These are phyloP conservation scores for Bovichtus variegatus DNA, from an alignment of 2,797 vertebrate genomes.

Conservation along the genomic window DNA sequence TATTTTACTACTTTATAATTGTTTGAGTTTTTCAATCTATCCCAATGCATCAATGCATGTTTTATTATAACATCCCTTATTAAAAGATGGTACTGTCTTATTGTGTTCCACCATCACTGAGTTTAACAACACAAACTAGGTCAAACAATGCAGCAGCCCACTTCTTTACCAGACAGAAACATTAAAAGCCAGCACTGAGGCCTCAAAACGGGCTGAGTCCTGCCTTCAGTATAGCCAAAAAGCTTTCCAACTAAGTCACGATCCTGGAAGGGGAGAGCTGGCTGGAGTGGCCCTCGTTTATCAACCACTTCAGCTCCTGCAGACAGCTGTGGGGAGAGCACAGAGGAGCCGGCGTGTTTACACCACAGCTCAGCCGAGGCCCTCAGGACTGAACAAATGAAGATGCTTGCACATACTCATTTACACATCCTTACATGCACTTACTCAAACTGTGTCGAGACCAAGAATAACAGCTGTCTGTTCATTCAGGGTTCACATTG, in stretches of 20 bases:
- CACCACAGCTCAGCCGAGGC: conserved; percentile 62
- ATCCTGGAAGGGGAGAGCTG: conserved; percentile 49
- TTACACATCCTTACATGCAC: conserved; percentile 41
- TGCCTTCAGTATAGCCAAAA: conserved; percentile 30
- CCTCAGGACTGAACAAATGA: conserved; percentile 69
- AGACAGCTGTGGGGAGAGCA: conserved; percentile 70
- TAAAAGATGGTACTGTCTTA: not conserved
- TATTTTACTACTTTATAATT: not conserved
- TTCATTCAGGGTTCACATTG: not conserved
- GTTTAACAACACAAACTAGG: conserved; percentile 4
- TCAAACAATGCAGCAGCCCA: not conserved
- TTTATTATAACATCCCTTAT: not conserved
- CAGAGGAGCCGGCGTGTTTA: conserved; percentile 75
- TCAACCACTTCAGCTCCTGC: conserved; percentile 75
- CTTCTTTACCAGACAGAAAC: conserved; percentile 22
- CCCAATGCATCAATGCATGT: not conserved
- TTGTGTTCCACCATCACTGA: not conserved
- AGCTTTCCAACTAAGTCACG: conserved; percentile 24
- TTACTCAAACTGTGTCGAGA: conserved; percentile 36
- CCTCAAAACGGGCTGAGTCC: conserved; percentile 11
- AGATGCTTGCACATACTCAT: conserved; percentile 52
- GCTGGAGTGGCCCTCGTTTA: conserved; percentile 74
- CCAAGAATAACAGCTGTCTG: not conserved
- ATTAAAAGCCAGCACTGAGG: conserved; percentile 15
- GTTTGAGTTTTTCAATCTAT: not conserved